Conservation (phyloP, 2,888 invertebrate genomes). For the Cephus rjabovi region DNA sequence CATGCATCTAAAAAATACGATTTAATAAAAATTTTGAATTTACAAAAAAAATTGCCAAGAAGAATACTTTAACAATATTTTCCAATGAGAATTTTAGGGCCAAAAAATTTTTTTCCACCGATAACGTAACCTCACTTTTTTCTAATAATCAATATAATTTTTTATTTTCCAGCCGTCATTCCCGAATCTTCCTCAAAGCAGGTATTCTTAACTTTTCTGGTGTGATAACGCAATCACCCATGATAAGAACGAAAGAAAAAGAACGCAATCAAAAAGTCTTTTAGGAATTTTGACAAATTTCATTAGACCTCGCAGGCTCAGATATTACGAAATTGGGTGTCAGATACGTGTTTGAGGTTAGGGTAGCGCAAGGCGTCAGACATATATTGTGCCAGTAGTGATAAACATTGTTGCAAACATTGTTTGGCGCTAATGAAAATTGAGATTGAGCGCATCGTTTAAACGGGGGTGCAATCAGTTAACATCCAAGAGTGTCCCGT, state of each 20-base stretch:
- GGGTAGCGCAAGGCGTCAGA: neutral
- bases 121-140: neutral
- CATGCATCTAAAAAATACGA: too few relatives aligned
- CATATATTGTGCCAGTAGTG: neutral
- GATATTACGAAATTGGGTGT: neutral
- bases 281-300: neutral
- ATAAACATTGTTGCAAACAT: conserved; percentile 6
- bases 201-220: neutral
- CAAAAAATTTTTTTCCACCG: too few relatives aligned
- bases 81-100: too few relatives aligned
- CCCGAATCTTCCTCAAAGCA: neutral
- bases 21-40: too few relatives aligned
- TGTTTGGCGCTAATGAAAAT: conserved; percentile 14
- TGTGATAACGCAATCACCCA: neutral
- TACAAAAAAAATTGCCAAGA: too few relatives aligned
- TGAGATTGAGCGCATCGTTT: conserved; percentile 14
- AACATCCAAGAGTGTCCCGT: conserved; percentile 2
- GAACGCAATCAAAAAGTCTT: neutral
- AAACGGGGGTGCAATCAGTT: conserved; percentile 14
- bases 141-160: neutral
- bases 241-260: neutral
- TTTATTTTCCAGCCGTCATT: neutral
- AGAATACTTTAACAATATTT: too few relatives aligned
- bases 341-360: neutral
- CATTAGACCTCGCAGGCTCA: neutral